Percentiles rank a stretch among this genome's conserved stretches.
phyloP scores from a whole-genome alignment of 2,113 vertebrate genomes.

The Conger conger region DNA sequence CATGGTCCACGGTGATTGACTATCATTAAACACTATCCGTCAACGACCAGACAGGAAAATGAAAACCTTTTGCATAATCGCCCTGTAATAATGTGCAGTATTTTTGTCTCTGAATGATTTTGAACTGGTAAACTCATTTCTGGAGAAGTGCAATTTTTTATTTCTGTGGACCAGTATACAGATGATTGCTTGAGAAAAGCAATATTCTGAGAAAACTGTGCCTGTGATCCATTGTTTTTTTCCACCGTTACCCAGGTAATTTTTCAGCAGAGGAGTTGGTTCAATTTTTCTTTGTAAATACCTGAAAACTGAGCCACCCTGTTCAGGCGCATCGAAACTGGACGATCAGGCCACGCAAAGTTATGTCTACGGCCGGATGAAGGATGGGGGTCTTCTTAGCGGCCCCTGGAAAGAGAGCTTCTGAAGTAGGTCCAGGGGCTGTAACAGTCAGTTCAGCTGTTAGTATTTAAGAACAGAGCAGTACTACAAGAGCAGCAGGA shows the following conservation, averaged over 20 bases:
- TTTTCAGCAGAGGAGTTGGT: not conserved
- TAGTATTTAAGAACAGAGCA: not conserved
- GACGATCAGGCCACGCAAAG: not conserved
- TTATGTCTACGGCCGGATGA: not conserved
- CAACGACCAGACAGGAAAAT: not conserved
- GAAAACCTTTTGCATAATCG: not conserved
- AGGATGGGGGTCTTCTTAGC: not conserved
- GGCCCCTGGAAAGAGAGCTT: not conserved
- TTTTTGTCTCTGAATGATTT: not conserved
- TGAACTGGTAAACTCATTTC: not conserved
- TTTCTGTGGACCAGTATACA: not conserved
- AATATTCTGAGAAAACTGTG: not conserved
- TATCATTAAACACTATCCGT: conserved; percentile 31
- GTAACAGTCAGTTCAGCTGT: not conserved
- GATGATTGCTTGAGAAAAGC: not conserved
- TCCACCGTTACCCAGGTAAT: not conserved
- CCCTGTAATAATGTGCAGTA: not conserved
- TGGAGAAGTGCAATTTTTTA: not conserved
- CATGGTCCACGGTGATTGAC: not conserved
- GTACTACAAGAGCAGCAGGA: not conserved
- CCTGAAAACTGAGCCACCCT: not conserved
- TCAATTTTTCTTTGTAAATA: not conserved
- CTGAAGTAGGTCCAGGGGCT: not conserved
- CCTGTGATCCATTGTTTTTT: not conserved
- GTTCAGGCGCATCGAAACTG: not conserved